Conservation (phyloP, 2,888 invertebrate species). For the Carabus problematicus region DNA sequence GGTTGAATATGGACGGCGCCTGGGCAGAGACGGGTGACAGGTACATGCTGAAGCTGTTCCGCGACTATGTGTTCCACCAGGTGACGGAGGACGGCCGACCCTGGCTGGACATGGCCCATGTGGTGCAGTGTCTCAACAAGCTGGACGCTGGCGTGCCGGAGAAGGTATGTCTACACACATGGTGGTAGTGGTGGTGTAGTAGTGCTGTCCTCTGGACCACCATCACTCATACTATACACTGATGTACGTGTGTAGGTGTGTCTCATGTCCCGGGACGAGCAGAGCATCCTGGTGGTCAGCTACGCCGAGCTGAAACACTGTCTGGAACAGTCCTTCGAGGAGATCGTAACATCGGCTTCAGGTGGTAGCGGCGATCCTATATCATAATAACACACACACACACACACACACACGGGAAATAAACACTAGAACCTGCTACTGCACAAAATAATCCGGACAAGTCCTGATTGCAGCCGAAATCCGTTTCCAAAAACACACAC, state of each 20-base stretch:
- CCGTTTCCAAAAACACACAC: conserved; percentile 23
- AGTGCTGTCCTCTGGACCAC: no score
- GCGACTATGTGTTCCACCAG: conserved; percentile 97
- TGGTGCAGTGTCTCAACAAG: conserved; percentile 93
- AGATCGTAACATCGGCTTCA: conserved; percentile 69
- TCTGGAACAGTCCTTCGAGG: conserved; percentile 90
- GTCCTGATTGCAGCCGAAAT: not conserved
- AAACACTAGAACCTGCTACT: conserved; percentile 4
- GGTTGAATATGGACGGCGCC: conserved; percentile 87
- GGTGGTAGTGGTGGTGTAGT: no score
- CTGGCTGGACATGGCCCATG: conserved; percentile 96
- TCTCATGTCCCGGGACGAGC: conserved; percentile 95
- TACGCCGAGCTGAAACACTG: conserved; percentile 96
- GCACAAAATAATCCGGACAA: conserved; percentile 26
- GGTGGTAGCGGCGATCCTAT: conserved; percentile 8
- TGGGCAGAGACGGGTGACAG: conserved; percentile 99
- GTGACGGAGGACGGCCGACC: conserved; percentile 91
- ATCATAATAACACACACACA: conserved; percentile 19
- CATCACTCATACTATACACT: no score
- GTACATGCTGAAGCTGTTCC: conserved; percentile 96
- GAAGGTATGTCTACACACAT: conserved; percentile 72
- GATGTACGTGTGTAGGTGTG: conserved; percentile 74
- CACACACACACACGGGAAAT: not conserved
- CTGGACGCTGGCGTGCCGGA: conserved; percentile 82
- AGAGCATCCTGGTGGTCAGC: conserved; percentile 93